phyloP scores from a whole-genome alignment of 2,113 vertebrate species.

The Diglossa brunneiventris region DNA sequence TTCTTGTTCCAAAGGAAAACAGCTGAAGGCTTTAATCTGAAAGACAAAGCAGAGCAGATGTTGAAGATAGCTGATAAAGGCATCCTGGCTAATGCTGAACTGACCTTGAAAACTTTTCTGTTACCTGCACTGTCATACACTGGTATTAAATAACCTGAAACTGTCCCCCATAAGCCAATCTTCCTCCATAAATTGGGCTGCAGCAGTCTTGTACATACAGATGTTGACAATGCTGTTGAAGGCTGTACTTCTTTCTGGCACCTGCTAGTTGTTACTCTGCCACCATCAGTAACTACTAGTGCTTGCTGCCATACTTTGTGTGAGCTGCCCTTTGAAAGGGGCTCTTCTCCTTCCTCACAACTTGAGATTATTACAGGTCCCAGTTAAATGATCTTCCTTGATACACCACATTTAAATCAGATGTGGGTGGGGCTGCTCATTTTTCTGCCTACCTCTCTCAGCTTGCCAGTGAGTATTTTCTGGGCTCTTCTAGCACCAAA shows the following conservation, averaged over 20 bases:
- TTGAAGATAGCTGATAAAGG: not conserved
- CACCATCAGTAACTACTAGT: not conserved
- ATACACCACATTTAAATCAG: not conserved
- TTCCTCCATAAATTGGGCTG: not conserved
- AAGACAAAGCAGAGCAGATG: not conserved
- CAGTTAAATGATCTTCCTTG: not conserved
- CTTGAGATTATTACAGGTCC: not conserved
- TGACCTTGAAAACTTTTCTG: not conserved
- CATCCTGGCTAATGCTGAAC: not conserved
- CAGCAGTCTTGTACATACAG: not conserved
- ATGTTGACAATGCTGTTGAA: not conserved
- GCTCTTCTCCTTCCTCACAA: not conserved
- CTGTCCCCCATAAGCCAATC: not conserved
- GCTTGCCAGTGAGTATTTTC: not conserved
- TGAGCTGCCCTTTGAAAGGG: not conserved
- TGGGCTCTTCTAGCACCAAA: not conserved
- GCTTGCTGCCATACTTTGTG: not conserved
- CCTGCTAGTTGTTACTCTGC: not conserved
- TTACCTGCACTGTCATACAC: not conserved
- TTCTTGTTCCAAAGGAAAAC: not conserved
- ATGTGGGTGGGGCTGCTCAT: rapidly evolving
- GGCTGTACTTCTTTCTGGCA: not conserved
- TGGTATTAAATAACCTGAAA: not conserved
- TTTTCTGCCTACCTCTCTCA: not conserved
- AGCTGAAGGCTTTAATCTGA: not conserved